Base-by-base conservation (phyloP, 2,113 vertebrate species). In the Ailurus styani region DNA sequence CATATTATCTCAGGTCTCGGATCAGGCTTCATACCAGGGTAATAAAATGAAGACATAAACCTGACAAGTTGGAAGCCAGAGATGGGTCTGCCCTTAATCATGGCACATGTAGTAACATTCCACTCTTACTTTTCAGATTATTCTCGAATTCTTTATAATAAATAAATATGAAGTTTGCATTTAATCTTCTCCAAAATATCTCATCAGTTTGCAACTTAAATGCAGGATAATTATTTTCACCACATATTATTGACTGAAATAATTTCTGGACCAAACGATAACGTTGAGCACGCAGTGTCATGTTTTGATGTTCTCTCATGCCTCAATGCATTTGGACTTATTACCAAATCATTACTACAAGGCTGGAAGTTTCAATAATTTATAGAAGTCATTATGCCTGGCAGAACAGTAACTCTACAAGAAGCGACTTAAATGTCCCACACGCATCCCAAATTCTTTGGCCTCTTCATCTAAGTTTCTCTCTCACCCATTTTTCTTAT, bases 361-460 rank as follows among this genome's bases (percentile, higher is more conserved):
- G 84, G 62, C 52, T 96, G 62, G 93, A 98, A 97, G 87, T 96
- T 98, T 98, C 93, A 92, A 97, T 97, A 98, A 98, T 98, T 98
- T 98, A 98, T 96, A 97, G 95, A 98, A 85, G 75, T 96, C 95
- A 97, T 98, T 98, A 98, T 42, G 11, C 25, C 87, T 82, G 77
- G 40, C 77, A 95, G 42, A 79, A 50, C 82, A 97, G 66, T 90
- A 96, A 94, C 81, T 94, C 87, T 95, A 96, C 55, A 20, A 97
- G 97, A 97, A 98, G 97, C 98, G 70, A 95, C 95, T 95, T 89
- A 96, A 97, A 87, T 87, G 34, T 12, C 47, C 31, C 85, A 52
- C 87, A 81, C 18, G 72, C n/a, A 92, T 87, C 47, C 81, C 64
- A 42, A 92, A 86, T 52, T 89, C 55, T 95, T 68, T 20, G 40